phyloP scores from a whole-genome alignment of 2,797 vertebrate species.

The Darevskia nairensis region DNA sequence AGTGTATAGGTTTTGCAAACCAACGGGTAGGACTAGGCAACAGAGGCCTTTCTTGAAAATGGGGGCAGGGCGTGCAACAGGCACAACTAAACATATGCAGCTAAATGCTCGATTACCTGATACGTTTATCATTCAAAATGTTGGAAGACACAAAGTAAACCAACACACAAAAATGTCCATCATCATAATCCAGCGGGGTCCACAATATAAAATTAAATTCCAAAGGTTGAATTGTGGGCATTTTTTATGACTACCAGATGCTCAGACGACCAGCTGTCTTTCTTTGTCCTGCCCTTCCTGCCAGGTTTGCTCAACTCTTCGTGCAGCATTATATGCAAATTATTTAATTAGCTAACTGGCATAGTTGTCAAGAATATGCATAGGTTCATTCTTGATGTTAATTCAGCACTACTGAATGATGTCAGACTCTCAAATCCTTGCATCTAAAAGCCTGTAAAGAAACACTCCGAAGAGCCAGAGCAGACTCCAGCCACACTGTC shows the following conservation, averaged over 20 bases:
- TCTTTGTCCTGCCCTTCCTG: not conserved
- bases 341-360: constrained; percentile 26
- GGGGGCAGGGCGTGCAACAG: not conserved
- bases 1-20: not conserved
- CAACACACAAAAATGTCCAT: not conserved
- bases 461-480: not conserved
- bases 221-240: not conserved
- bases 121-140: not conserved
- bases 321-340: constrained; percentile 10
- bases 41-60: not conserved
- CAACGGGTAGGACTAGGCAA: not conserved
- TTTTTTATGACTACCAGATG: not conserved
- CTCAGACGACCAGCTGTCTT: constrained; percentile 1
- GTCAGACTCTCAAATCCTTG: not conserved
- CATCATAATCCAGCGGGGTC: not conserved
- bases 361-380: constrained; percentile 17
- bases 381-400: constrained; percentile 6
- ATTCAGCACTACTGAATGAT: not conserved
- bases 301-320: not conserved
- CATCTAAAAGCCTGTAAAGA: constrained; percentile 2
- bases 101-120: not conserved
- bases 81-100: not conserved
- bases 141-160: not conserved
- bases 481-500: not conserved
- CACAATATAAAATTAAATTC: not conserved